Base-by-base conservation (phyloP, 2,888 invertebrate species). In the Tachystola acroxantha region DNA sequence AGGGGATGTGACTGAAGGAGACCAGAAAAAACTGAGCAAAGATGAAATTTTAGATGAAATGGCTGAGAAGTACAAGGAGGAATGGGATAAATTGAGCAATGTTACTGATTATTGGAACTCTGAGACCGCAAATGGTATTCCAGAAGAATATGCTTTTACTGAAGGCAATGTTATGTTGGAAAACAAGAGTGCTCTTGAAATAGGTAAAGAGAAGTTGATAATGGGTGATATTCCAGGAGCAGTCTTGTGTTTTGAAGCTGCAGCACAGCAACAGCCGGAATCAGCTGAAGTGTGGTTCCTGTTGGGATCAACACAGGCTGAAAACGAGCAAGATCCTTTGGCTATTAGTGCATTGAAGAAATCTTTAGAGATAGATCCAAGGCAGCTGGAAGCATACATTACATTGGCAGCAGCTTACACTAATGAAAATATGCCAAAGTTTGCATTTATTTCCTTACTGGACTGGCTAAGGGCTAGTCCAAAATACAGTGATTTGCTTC, bases 241-340 rank as follows among this genome's bases (percentile, higher is more conserved):
- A 10, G 97, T 98, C 0, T 79, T 99, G 14, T 94, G 97, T 62
- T 99, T 99, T 81, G 99, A 99, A 82, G 96, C 96, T 34, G 98
- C 98, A 7, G 96, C 93, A 2, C 93, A 95, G 61, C 93, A 96
- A 64, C 89, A 94, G 32, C 91, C 94, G 1, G 88, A 92, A 33
- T 93, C 94, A 59, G 87, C 91, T 0, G 93, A 96, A 74, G 94
- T 93, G 1, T 98, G 98, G 98, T 91, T 94, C 44, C 82, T 94
- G 22, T 82, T 98, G 31, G 98, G 98, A 7, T 94, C 93, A 34
- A 94, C 97, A 19, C 98, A 98, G 75, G 97, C 99, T 25, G 97
- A 99, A 88, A 99, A 99, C 85, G 99, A 99, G 86, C 97, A 94
- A 82, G 99, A 99, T 77, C 94, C 95, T 2, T 88, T 92, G 51